Base-by-base conservation (phyloP, 1,140 invertebrate species). In the Caerostris extrusa region DNA sequence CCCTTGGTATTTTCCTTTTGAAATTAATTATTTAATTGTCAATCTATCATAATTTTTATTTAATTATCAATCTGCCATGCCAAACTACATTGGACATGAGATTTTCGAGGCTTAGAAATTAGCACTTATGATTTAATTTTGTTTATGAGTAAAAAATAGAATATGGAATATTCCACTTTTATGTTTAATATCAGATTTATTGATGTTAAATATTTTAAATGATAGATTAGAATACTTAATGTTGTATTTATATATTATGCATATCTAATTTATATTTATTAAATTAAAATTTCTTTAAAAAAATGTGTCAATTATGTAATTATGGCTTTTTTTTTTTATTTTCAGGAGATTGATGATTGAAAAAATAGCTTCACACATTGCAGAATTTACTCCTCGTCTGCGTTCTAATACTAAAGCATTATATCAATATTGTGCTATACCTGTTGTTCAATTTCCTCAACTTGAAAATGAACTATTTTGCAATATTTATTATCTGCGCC, bases 381-480 rank as follows among this genome's bases (percentile, higher is more conserved):
- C 98, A 7, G 99, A 99, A 96, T 99, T 99, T 96, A 98, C 98
- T 60, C 99, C 99, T 5, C 97, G 98, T 19, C 96, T 99, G 53
- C 97, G 98, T 95, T 98, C 98, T 95, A 99, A 99, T 96, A 98
- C 98, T 0, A 97, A 98, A 96, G 98, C 99, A 0, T 96, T 99
- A 77, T 99, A 99, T 96, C 98, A 99, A 88, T 99, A 99, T 96
- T 98, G 99, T 95, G 98, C 99, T 19, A 99, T 99, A 95, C 99
- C 99, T 67, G 98, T 98, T 12, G 97, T 99, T 57, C 97, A 98
- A 94, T 99, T 99, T 97, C 98, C 98, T 34, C 99, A 99, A 96
- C 96, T 99, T 94, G 98, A 99, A 95, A 97, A 98, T 95, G 99
- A 99, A 97, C 97, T 99, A 14, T 99, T 99, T 97, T 99, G 99